A percentile compares a stretch with the other conserved stretches of the same genome.
Evolutionary conservation across 1,140 invertebrate genomes (phyloP).

Genomic region (Formica exsecta): DNA sequence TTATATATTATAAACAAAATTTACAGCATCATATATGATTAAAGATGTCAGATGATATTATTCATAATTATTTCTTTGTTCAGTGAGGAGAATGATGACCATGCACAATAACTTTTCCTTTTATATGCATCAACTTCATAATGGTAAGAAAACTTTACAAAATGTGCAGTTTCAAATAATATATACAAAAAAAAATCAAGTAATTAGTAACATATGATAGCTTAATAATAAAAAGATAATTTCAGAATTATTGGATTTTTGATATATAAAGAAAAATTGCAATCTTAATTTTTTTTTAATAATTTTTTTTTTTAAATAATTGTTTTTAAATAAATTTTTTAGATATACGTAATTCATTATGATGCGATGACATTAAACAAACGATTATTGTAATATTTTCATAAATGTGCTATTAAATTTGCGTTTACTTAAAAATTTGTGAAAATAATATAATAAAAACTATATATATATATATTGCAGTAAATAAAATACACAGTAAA

Average conservation of each 20-base stretch:
- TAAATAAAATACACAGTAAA: constrained; percentile 62
- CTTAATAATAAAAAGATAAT: background rate
- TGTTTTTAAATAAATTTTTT: background rate
- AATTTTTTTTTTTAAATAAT: background rate
- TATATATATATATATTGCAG: constrained; percentile 47
- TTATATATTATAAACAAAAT: background rate
- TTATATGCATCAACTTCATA: background rate
- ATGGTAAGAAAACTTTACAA: constrained; percentile 9
- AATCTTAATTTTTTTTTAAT: background rate
- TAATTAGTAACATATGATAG: background rate
- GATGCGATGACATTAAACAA: constrained; percentile 3
- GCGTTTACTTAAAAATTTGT: constrained; percentile 36
- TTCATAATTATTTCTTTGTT: constrained; percentile 57
- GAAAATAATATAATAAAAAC: constrained; percentile 59
- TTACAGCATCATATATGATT: background rate
- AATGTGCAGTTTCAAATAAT: constrained; percentile 41
- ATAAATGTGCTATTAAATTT: constrained; percentile 28
- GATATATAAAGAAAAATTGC: constrained; percentile 15
- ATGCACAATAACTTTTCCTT: constrained; percentile 45
- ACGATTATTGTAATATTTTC: constrained; percentile 24
- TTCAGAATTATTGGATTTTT: constrained; percentile 9
- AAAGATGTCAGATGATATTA: background rate
- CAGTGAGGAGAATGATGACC: constrained; percentile 71
- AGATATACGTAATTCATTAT: constrained; percentile 1
- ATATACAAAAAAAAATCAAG: constrained; percentile 11